Base-by-base conservation (phyloP, 2,888 invertebrate species). In the Elysia crispata region DNA sequence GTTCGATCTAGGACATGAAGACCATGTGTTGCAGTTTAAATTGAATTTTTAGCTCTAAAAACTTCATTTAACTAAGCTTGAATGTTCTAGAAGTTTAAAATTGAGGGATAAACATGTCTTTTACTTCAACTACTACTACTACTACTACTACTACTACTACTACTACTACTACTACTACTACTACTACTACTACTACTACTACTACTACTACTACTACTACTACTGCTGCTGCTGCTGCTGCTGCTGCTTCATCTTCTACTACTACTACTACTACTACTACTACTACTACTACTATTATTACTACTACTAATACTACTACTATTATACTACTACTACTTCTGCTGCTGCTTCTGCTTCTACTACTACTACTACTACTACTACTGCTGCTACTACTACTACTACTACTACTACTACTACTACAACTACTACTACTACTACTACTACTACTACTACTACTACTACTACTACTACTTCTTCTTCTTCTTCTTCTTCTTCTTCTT, bases 271-370 rank as follows among this genome's bases (percentile, higher is more conserved):
- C 76, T 76, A 77, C 77, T 70, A 70, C 70, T 77, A 70, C 77
- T 77, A 70, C 77, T 77, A 77, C 77, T 70, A 77, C 69, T 78
- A 78, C 57, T 78, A n/a, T n/a, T n/a, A n/a, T n/a, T n/a, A n/a
- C n/a, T n/a, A n/a, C n/a, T n/a, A n/a, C n/a, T n/a, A n/a, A n/a
- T n/a, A n/a, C n/a, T n/a, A n/a, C n/a, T n/a, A n/a, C n/a, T n/a
- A n/a, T n/a, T n/a, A n/a, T n/a, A n/a, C n/a, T n/a, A n/a, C n/a
- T n/a, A n/a, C n/a, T n/a, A n/a, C n/a, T n/a, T n/a, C n/a, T n/a
- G n/a, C n/a, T n/a, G n/a, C n/a, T n/a, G n/a, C n/a, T n/a, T n/a
- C n/a, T n/a, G n/a, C n/a, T n/a, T n/a, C n/a, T n/a, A n/a, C n/a
- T n/a, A n/a, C n/a, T n/a, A n/a, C n/a, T n/a, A n/a, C n/a, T n/a